Evolutionary conservation across 1,140 invertebrate genomes (phyloP), one percentile per base, ranked within the genome.

Genomic region (Calosoma granatense): DNA sequence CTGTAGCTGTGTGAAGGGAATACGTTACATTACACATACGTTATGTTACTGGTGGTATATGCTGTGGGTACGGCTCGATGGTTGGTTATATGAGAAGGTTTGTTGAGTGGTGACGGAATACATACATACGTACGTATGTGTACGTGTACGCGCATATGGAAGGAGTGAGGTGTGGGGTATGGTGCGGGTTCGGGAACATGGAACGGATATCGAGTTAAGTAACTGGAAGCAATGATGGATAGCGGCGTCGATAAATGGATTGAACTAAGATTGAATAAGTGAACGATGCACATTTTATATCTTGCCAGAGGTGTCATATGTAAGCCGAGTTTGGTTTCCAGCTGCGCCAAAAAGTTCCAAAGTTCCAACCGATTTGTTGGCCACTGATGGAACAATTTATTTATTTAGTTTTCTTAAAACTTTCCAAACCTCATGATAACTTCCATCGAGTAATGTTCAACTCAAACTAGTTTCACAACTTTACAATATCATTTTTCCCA

Each of bases 221-320:
- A 47, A 47, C 41, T 47, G 41, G 41, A 47, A 47, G 41, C 41
- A 17, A 47, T 47, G 41, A 47, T 47, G 41, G 41, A 47, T 47
- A 47, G 41, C 41, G 15, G 41, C 17, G 41, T 17, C 41, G 41
- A 47, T 47, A 47, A 47, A 47, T 47, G 41, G 41, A 47, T 47
- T 47, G 41, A 47, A 47, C 41, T 47, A 47, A 47, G 41, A 47
- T 47, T 47, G 41, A 47, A 47, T 47, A 47, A 47, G 41, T 47
- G 41, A 47, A 17, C 41, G 41, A 47, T 47, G 41, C 41, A 47
- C 41, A 47, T 47, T 47, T 47, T 47, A 47, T 47, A 47, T 47
- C 41, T 47, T 11, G 6, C 9, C 41, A n/a, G 17, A 11, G 41
- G 41, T 47, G 41, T 47, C 41, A 47, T 47, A 17, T 17, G 41